Evolutionary conservation across 1,140 invertebrate genomes (phyloP).

Genomic region (Galleria mellonella): DNA sequence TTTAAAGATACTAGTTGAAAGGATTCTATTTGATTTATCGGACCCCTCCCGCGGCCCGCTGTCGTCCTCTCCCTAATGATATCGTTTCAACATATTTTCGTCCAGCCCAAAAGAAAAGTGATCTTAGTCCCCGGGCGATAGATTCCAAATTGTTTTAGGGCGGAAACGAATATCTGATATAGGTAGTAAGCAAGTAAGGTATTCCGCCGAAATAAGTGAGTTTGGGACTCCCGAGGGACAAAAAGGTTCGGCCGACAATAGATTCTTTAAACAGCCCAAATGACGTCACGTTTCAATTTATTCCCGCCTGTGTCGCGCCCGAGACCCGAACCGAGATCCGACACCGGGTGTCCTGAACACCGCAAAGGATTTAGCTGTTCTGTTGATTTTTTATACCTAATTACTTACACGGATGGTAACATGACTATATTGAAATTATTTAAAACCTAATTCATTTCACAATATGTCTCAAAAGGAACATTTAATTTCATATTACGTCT

Average conservation of each 20-base stretch:
- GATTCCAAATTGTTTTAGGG: neutral
- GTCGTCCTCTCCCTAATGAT: neutral
- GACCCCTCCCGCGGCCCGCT: neutral
- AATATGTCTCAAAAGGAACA: no score
- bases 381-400: no score
- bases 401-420: no score
- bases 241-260: slow-evolving; percentile 10
- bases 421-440: no score
- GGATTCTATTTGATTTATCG: slow-evolving; percentile 10
- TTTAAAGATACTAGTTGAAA: slow-evolving; percentile 4
- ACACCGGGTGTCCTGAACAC: no score
- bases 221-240: slow-evolving; percentile 5
- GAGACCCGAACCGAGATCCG: no score
- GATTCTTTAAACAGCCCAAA: slow-evolving; percentile 10
- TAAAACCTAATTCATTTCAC: no score
- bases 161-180: neutral
- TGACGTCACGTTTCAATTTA: slow-evolving; percentile 4
- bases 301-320: no score
- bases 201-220: slow-evolving; percentile 13
- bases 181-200: slow-evolving; percentile 9
- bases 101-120: neutral
- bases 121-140: neutral
- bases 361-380: no score
- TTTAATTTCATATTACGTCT: no score
- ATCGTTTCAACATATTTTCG: slow-evolving; percentile 3